phyloP scores from a whole-genome alignment of 2,888 invertebrate genomes.

The Mimumesa dahlbomi region DNA sequence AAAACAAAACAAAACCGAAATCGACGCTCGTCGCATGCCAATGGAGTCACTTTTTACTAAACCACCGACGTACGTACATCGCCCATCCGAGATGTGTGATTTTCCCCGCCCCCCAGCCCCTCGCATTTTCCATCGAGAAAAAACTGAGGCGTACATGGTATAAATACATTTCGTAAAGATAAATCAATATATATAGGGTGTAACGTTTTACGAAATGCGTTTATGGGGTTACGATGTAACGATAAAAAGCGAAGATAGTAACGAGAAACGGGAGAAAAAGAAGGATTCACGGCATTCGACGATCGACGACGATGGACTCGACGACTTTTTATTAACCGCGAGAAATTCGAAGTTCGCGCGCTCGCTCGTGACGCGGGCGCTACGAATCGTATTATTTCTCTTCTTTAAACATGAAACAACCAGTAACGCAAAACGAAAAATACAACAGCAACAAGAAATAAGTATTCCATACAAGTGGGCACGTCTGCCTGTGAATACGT shows the following conservation, averaged over 20 bases:
- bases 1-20: too few species aligned
- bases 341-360: slow-evolving; percentile 21
- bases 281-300: background rate
- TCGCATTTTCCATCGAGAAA: background rate
- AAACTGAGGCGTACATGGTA: background rate
- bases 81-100: too few species aligned
- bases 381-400: slow-evolving; percentile 57
- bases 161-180: too few species aligned
- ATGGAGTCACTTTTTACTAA: background rate
- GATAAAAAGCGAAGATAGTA: background rate
- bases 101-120: too few species aligned
- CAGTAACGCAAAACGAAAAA: slow-evolving; percentile 8
- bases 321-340: background rate
- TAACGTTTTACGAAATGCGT: too few species aligned
- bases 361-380: slow-evolving; percentile 53
- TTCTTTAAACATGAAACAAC: too few species aligned
- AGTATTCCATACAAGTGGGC: slow-evolving; percentile 32
- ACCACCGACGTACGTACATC: background rate
- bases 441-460: slow-evolving; percentile 19
- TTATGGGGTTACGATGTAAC: background rate
- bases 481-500: slow-evolving; percentile 32
- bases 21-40: background rate
- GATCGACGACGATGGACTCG: slow-evolving; percentile 6
- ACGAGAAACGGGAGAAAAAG: too few species aligned
- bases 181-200: too few species aligned